Conservation (phyloP, 2,113 vertebrate species). For the Otolemur garnettii region DNA sequence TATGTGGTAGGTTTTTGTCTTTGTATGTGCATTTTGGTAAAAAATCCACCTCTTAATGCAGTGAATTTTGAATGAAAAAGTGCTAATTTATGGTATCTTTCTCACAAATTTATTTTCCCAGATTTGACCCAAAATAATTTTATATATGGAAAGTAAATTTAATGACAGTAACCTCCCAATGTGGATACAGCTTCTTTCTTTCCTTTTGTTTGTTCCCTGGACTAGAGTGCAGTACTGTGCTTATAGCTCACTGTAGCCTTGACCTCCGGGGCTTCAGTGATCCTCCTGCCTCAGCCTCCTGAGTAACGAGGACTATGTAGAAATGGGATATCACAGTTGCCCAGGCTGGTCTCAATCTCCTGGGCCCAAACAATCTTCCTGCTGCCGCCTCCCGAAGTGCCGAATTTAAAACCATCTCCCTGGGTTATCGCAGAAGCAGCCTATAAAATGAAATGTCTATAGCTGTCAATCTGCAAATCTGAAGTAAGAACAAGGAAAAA, state of each 20-base stretch:
- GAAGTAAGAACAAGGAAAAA: not conserved
- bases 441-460: not conserved
- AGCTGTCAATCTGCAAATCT: not conserved
- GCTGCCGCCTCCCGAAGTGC: too few relatives aligned
- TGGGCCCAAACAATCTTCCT: too few relatives aligned
- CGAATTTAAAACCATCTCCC: not conserved
- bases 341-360: too few relatives aligned
- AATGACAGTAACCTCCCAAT: not conserved
- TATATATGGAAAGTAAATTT: constrained; percentile 17
- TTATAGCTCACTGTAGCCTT: too few relatives aligned
- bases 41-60: not conserved
- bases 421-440: not conserved
- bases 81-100: not conserved
- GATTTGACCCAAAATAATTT: constrained; percentile 20
- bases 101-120: constrained; percentile 21
- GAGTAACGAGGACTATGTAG: too few relatives aligned
- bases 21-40: not conserved
- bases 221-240: too few relatives aligned
- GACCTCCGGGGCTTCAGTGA: too few relatives aligned
- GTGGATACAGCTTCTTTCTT: not conserved
- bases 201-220: too few relatives aligned
- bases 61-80: not conserved
- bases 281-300: too few relatives aligned
- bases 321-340: too few relatives aligned
- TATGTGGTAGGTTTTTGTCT: not conserved